Base-by-base conservation (phyloP, 2,888 invertebrate species). In the Brenthis hecate region DNA sequence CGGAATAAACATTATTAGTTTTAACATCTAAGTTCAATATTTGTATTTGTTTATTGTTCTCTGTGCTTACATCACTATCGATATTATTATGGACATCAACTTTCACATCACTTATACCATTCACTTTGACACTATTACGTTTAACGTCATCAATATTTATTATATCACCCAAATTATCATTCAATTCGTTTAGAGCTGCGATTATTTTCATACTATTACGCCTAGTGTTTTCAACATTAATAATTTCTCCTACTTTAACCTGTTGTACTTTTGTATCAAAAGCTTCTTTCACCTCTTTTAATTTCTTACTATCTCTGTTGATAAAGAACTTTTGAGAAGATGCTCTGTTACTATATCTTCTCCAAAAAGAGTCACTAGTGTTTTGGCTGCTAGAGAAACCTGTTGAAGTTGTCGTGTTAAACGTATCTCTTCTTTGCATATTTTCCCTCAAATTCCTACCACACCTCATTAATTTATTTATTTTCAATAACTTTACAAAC, bases 401-500 rank as follows among this genome's bases (percentile, higher is more conserved):
- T 13, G 94, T 94, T 0, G 95, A 94, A 0, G 95, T 95, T 0
- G 95, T 94, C 51, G 95, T 93, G 74, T 95, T 94, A 83, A 95
- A 94, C 3, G 96, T 96, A 69, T 95, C 95, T 76, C 95, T 94
- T 71, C 95, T 92, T 73, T 94, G 94, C 81, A 95, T 94, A 51
- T 93, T 94, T 69, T 93, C 92, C 62, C 89, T 85, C 58, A 91
- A 81, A 70, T 81, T 88, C 53, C 89, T 85, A 66, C 92, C 86
- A 69, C 89, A 91, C 57, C 88, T 86, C 85, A 92, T 88, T 68
- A 91, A 76, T 72, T 89, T 92, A 75, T 91, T 92, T 55, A 92
- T 88, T 72, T 77, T 90, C 48, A 96, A 94, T 61, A 96, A 86
- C 78, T 94, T 95, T 65, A 96, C 93, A 77, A 97, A 97, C 5